Percentiles rank a stretch among this genome's conserved stretches.
Conservation (phyloP, 2,888 invertebrate genomes). For the Willowsia nigromaculata region DNA sequence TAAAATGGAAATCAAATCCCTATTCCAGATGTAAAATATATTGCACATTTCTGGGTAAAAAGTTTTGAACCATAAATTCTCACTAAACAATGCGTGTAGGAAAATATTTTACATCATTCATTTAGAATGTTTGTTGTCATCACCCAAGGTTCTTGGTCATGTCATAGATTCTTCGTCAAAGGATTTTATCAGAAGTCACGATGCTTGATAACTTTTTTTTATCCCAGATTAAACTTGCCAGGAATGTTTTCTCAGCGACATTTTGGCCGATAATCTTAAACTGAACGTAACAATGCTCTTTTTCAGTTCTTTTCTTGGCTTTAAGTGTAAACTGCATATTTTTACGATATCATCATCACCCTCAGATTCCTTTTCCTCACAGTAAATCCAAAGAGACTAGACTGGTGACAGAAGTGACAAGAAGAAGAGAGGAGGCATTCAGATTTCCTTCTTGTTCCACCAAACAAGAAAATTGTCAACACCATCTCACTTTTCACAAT, state of each 20-base stretch:
- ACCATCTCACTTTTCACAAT: not conserved
- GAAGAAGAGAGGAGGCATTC: too few species aligned
- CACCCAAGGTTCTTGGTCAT: too few species aligned
- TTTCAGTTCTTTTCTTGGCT: not conserved
- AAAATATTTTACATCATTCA: not conserved
- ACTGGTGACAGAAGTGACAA: not conserved
- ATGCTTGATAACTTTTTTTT: conserved; percentile 59
- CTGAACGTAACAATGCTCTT: conserved; percentile 32
- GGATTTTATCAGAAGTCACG: conserved; percentile 62
- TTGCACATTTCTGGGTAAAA: not conserved
- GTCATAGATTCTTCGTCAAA: conserved; percentile 19
- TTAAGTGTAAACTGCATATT: not conserved
- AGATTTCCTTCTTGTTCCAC: too few species aligned
- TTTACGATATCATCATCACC: not conserved
- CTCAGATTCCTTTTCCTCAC: not conserved
- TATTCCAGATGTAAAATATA: not conserved
- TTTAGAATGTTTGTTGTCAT: conserved; percentile 9
- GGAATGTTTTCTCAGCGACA: not conserved
- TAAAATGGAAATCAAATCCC: not conserved
- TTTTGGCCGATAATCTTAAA: not conserved
- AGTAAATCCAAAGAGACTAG: conserved; percentile 36
- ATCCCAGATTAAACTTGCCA: conserved; percentile 46
- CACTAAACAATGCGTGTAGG: not conserved
- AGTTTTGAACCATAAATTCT: conserved; percentile 39
- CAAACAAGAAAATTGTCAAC: too few species aligned